Base-by-base conservation (phyloP, 1,140 invertebrate genomes). In the Drosophila cardini region DNA sequence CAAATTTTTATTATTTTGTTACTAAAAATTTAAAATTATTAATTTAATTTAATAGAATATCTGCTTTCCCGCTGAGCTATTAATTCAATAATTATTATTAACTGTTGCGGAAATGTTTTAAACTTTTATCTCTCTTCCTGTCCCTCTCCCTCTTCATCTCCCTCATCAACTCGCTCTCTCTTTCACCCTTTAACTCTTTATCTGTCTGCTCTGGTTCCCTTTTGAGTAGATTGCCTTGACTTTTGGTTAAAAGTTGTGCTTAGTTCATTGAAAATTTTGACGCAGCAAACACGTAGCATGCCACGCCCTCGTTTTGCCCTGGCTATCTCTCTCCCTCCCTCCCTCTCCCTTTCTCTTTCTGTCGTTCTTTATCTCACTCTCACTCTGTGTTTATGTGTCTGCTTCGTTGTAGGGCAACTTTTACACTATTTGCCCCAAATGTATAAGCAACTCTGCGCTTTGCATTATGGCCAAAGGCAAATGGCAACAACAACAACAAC, bases 381-480 rank as follows among this genome's bases (percentile, higher is more conserved):
- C n/a, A n/a, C n/a, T n/a, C n/a, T n/a, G n/a, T n/a, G 5, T 26
- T 2, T 26, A n/a, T n/a, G 43, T 48, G 11, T 48, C 18, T 48
- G 5, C 46, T 5, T 4, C 62, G 48, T 52, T 72, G 57, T 43
- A 36, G 42, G 36, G 42, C 63, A 73, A 80, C 61, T 71, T 78
- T 75, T 78, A 60, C 79, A 78, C 82, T 86, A 86, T 87, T 79
- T 79, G 83, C 56, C 63, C 74, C 48, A 50, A 50, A 81, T 85
- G 82, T 69, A 62, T 65, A 78, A 69, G 72, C 75, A 21, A 46
- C 48, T 50, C 64, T 76, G 77, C 50, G 80, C 57, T 79, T 60
- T 71, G 64, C 75, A 81, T 72, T 78, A 78, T 56, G 10, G 13
- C 50, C 36, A 67, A 75, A 63, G 36, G 71, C 63, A 76, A 80